Evolutionary conservation across 2,888 invertebrate genomes (phyloP), one percentile per base, ranked within the genome.

Genomic region (Ophion ventricosus): DNA sequence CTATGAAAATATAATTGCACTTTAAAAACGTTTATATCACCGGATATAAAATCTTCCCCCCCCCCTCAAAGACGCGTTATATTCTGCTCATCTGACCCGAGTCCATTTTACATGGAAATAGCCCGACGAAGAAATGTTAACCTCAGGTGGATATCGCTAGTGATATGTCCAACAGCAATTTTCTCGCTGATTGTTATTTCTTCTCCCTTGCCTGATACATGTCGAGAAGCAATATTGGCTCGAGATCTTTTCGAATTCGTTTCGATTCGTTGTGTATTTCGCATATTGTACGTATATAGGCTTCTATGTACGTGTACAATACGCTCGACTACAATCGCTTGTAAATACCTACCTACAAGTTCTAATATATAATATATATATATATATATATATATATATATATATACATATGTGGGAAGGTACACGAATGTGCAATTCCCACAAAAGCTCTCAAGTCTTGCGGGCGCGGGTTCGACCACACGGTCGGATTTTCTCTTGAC

Each of bases 401-500:
- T 26, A 54, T 49, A 49, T 14, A 29, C 43, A 43, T 43, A 43
- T 43, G 66, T 59, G 49, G 67, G 35, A 54, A 76, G 64, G 57
- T 72, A 76, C 79, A 76, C 70, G 80, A 66, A 61, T 72, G 43
- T 43, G 75, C 72, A 76, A 78, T 78, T 78, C 78, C 63, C 63
- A 56, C 40, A 59, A 82, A 70, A 73, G 70, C 70, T 78, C 59
- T 70, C 54, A n/a, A 35, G 43, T 54, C 25, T 61, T 43, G 61
- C 10, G 64, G 23, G 35, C 61, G 29, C 49, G 56, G 72, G 40
- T 35, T 2, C 61, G 56, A 76, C 70, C 75, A 43, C 70, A 70
- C 70, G 70, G 20, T 70, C 57, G 72, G 72, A 80, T 80, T 76
- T 75, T 75, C 70, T 83, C 76, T 83, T 67, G 79, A 80, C 54